A percentile compares a stretch with the other conserved stretches of the same genome.
phyloP scores from a whole-genome alignment of 2,888 invertebrate genomes.

The Gari tellinella region DNA sequence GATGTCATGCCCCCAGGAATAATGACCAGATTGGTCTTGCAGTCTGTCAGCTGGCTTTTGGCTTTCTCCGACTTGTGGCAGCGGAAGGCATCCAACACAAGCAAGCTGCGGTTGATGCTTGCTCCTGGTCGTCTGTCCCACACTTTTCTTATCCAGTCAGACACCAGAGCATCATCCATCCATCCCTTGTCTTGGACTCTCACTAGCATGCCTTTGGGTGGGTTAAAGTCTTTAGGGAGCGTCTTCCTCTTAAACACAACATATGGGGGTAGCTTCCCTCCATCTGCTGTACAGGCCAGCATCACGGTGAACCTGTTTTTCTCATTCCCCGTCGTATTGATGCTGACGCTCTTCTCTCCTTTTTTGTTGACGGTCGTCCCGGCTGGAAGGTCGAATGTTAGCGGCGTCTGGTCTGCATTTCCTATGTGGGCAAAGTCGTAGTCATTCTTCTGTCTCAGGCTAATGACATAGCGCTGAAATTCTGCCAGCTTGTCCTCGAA shows the following conservation, averaged over 20 bases:
- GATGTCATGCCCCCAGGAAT: conserved; percentile 35
- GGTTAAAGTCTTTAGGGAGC: conserved; percentile 9
- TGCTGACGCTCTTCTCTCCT: conserved; percentile 13
- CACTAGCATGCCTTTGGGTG: conserved; percentile 16
- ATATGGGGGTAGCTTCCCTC: conserved; percentile 35
- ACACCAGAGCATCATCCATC: conserved; percentile 25
- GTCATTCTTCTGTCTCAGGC: background rate
- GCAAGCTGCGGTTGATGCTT: background rate
- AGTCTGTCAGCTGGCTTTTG: background rate
- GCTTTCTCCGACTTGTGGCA: conserved; percentile 8
- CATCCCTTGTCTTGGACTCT: conserved; percentile 29
- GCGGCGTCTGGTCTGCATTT: conserved; percentile 37
- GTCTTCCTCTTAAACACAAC: conserved; percentile 31
- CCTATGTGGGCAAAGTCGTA: conserved; percentile 13
- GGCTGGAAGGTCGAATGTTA: conserved; percentile 38
- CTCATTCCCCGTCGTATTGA: conserved; percentile 39
- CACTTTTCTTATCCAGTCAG: conserved; percentile 34
- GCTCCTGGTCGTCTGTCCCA: conserved; percentile 29
- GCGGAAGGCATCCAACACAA: conserved; percentile 35
- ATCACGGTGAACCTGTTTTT: conserved; percentile 39
- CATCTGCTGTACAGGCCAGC: conserved; percentile 27
- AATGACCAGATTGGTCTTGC: conserved; percentile 10
- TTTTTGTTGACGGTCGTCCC: background rate
- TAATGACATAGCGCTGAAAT: conserved; percentile 28
- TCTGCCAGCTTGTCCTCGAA: conserved; percentile 18